These are phyloP conservation scores for Ailurus styani DNA, from an alignment of 2,113 vertebrate genomes.

Conservation along the genomic window DNA sequence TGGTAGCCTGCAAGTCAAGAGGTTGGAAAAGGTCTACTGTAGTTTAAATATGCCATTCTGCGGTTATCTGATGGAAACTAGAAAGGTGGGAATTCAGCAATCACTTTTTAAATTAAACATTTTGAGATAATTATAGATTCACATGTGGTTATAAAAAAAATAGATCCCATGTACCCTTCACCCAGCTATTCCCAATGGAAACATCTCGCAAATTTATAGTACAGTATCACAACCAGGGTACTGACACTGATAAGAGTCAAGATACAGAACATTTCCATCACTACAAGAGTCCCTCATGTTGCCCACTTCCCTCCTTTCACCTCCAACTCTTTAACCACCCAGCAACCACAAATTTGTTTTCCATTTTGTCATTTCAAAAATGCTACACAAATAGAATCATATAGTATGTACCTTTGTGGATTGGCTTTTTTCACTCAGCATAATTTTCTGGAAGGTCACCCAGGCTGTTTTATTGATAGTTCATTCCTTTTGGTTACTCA, in stretches of 20 bases:
- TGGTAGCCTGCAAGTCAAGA: not conserved
- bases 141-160: not conserved
- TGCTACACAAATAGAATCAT: not conserved
- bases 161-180: not conserved
- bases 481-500: not conserved
- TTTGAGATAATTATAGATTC: not conserved
- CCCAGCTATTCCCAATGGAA: not conserved
- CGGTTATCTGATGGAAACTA: not conserved
- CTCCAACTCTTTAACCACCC: not conserved
- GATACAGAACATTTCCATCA: not conserved
- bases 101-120: not conserved
- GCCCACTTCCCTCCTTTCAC: not conserved
- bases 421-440: not conserved
- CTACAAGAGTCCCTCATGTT: not conserved
- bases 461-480: not conserved
- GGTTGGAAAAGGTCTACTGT: not conserved
- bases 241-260: not conserved
- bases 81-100: not conserved
- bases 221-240: not conserved
- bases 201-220: not conserved
- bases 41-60: not conserved
- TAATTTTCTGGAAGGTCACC: not conserved
- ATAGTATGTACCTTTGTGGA: not conserved
- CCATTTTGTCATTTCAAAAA: not conserved
- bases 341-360: not conserved